Conservation (phyloP, 2,113 vertebrate genomes). For the Stegostoma tigrinum region DNA sequence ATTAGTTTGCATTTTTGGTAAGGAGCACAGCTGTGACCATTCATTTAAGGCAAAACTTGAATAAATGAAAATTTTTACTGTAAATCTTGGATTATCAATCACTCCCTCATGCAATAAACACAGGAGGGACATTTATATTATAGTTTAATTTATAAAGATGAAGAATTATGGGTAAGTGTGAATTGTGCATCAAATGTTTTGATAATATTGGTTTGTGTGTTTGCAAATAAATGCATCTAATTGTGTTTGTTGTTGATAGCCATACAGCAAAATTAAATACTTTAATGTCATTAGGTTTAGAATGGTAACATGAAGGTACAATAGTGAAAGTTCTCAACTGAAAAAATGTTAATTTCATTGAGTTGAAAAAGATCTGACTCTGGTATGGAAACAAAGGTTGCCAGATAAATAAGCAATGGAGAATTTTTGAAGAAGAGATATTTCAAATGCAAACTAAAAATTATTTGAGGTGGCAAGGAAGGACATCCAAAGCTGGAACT, state of each 20-base stretch:
- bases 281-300: background rate
- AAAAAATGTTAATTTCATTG: background rate
- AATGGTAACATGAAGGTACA: background rate
- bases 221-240: background rate
- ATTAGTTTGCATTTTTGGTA: background rate
- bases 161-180: background rate
- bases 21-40: background rate
- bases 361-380: background rate
- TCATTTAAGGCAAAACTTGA: background rate
- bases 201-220: background rate
- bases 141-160: background rate
- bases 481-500: background rate
- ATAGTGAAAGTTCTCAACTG: background rate
- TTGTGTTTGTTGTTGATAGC: background rate
- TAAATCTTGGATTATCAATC: background rate
- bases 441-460: background rate
- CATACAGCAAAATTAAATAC: background rate
- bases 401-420: background rate
- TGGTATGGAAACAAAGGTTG: background rate
- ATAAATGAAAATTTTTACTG: conserved; percentile 7
- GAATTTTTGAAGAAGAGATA: background rate
- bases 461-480: background rate
- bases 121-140: background rate
- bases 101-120: background rate
- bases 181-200: background rate